Conservation (phyloP, 2,888 invertebrate species). For the Tetrapedia diversipes region DNA sequence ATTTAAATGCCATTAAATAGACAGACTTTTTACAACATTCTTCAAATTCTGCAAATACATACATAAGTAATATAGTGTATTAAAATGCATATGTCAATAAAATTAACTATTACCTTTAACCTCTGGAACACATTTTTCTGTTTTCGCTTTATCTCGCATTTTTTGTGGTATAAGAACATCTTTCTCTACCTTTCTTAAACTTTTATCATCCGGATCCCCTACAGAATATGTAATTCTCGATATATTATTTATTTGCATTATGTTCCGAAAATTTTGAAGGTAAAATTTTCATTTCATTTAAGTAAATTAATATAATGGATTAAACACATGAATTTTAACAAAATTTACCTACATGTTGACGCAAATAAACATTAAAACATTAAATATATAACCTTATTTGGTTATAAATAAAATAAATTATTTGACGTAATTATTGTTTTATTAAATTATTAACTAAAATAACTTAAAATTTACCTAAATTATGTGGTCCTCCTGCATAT, state of each 20-base stretch:
- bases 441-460: background rate
- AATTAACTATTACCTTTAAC: constrained; percentile 84
- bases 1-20: constrained; percentile 89
- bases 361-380: background rate
- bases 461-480: constrained; percentile 62
- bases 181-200: constrained; percentile 93
- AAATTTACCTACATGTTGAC: background rate
- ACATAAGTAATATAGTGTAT: background rate
- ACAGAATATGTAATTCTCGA: constrained; percentile 71
- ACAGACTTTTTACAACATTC: constrained; percentile 87
- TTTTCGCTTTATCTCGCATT: constrained; percentile 92
- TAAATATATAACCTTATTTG: constrained; percentile 14
- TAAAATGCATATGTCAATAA: background rate
- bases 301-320: background rate
- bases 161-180: constrained; percentile 95
- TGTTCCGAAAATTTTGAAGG: too few species aligned
- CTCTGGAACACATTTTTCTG: constrained; percentile 90
- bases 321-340: background rate
- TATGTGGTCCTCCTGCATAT: constrained; percentile 57
- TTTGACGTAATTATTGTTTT: background rate
- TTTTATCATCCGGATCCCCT: constrained; percentile 94
- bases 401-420: background rate
- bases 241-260: too few species aligned
- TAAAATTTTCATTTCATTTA: background rate
- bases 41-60: constrained; percentile 82